Percentiles rank a stretch among this genome's conserved stretches.
phyloP scores from a whole-genome alignment of 2,797 vertebrate species.

The Cynodonichthys magdalenae region DNA sequence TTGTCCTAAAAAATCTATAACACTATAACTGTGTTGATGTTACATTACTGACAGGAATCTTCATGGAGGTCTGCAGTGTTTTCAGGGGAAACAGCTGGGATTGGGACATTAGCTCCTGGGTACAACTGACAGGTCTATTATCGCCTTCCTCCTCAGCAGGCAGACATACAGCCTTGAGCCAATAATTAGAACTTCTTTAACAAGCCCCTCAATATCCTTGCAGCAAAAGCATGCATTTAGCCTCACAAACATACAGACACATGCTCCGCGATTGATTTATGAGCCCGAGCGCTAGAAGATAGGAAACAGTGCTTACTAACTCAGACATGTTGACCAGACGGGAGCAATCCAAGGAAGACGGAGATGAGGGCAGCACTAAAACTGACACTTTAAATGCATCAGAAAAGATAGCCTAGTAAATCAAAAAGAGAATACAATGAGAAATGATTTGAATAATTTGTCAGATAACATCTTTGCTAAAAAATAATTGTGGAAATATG shows the following conservation, averaged over 20 bases:
- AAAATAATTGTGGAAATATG: conserved; percentile 56
- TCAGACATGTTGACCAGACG: conserved; percentile 76
- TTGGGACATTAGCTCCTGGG: conserved; percentile 50
- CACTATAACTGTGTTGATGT: background rate
- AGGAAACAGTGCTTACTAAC: conserved; percentile 61
- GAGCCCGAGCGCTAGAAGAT: conserved; percentile 57
- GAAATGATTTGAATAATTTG: conserved; percentile 54
- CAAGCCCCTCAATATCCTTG: conserved; percentile 60
- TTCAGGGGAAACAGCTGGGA: background rate
- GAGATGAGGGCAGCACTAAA: conserved; percentile 62
- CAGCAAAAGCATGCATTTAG: conserved; percentile 46
- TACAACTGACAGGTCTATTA: conserved; percentile 70
- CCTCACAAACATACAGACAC: conserved; percentile 28
- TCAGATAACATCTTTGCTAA: conserved; percentile 60
- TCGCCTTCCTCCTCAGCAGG: conserved; percentile 47
- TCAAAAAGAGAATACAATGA: conserved; percentile 52
- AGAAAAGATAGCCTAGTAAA: conserved; percentile 63
- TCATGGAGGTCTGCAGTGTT: conserved; percentile 24
- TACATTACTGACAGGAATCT: conserved; percentile 15
- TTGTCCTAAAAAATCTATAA: background rate
- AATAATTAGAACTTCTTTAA: conserved; percentile 62
- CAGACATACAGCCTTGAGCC: conserved; percentile 52
- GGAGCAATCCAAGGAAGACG: conserved; percentile 63
- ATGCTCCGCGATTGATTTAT: conserved; percentile 67
- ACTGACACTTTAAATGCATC: conserved; percentile 78